Percentiles rank a stretch among this genome's conserved stretches.
Evolutionary conservation across 2,113 vertebrate genomes (phyloP).

Genomic region (Pimephales promelas): DNA sequence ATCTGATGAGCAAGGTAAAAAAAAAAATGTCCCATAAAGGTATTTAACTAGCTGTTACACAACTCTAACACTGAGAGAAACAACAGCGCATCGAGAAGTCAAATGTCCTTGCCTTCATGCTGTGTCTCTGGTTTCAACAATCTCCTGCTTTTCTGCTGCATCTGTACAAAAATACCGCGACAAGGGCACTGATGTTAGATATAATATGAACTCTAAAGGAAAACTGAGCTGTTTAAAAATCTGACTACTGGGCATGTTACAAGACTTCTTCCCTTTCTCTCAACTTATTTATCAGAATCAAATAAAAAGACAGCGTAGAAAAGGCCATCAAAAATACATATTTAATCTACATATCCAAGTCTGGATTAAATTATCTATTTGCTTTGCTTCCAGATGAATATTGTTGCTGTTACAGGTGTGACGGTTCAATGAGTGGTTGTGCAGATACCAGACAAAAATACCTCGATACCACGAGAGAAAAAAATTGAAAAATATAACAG

Average conservation of each 20-base stretch:
- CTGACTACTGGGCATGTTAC: conserved; percentile 21
- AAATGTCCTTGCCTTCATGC: conserved; percentile 17
- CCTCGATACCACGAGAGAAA: too few relatives aligned
- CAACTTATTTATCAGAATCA: not conserved
- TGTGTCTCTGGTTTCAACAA: conserved; percentile 31
- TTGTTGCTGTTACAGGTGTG: too few relatives aligned
- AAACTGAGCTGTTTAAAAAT: conserved; percentile 31
- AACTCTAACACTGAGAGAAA: conserved; percentile 31
- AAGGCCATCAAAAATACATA: not conserved
- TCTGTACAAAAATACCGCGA: conserved; percentile 26
- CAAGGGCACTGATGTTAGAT: conserved; percentile 38
- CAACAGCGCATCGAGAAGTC: conserved; percentile 19
- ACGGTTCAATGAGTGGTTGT: too few relatives aligned
- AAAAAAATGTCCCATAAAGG: conserved; percentile 9
- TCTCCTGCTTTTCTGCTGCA: conserved; percentile 37
- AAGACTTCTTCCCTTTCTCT: not conserved
- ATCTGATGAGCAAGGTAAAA: conserved; percentile 48
- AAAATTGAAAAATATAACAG: too few relatives aligned
- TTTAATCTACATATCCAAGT: not conserved
- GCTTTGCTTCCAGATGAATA: too few relatives aligned
- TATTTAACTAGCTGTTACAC: conserved; percentile 4
- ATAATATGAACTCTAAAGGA: conserved; percentile 35
- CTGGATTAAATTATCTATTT: not conserved
- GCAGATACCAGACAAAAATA: too few relatives aligned
- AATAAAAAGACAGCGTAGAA: not conserved